Conservation (phyloP, 2,888 invertebrate genomes). For the Clanis bilineata region DNA sequence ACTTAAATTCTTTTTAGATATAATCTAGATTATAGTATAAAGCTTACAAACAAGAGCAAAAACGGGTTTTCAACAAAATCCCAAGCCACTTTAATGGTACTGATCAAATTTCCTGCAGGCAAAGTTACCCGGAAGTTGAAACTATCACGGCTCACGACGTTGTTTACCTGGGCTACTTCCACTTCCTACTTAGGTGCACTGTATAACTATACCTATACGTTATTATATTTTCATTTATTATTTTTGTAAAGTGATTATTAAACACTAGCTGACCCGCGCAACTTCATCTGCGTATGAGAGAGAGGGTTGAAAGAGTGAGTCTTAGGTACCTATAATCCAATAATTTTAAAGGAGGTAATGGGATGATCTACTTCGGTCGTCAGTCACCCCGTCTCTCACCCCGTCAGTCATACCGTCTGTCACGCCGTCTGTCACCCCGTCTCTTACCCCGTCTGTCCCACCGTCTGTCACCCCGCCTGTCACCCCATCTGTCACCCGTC, state of each 20-base stretch:
- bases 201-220: not conserved
- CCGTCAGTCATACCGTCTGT: too few relatives aligned
- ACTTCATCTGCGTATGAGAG: too few relatives aligned
- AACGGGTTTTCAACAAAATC: slow-evolving; percentile 20
- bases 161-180: slow-evolving; percentile 8
- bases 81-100: slow-evolving; percentile 23
- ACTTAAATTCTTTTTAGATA: not conserved
- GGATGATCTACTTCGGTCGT: too few relatives aligned
- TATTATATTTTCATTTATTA: not conserved
- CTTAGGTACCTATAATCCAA: too few relatives aligned
- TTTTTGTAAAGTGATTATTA: not conserved
- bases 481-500: too few relatives aligned
- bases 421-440: too few relatives aligned
- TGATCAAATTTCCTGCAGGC: slow-evolving; percentile 25
- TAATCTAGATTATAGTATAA: not conserved
- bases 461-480: too few relatives aligned
- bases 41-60: slow-evolving; percentile 7
- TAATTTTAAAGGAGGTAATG: too few relatives aligned
- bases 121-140: slow-evolving; percentile 17
- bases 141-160: slow-evolving; percentile 11
- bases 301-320: too few relatives aligned
- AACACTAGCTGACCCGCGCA: too few relatives aligned
- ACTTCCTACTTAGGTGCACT: not conserved
- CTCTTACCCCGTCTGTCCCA: too few relatives aligned
- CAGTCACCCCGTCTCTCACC: too few relatives aligned